Conservation (phyloP, 1,140 invertebrate species). For the Eriosoma lanigerum region DNA sequence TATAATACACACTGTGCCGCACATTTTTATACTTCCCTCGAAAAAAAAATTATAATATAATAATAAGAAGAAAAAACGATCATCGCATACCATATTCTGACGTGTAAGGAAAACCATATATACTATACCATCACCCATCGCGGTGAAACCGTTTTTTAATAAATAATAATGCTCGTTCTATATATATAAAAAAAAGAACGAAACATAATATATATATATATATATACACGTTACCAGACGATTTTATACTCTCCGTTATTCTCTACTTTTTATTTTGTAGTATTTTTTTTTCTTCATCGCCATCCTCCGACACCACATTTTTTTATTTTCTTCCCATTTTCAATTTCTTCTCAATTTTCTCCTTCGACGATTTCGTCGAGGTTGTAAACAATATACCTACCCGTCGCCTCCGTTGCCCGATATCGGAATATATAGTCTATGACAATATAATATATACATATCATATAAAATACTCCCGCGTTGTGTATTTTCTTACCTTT, state of each 20-base stretch:
- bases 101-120: background rate
- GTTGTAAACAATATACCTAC: conserved; percentile 40
- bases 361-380: conserved; percentile 35
- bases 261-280: background rate
- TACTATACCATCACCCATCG: background rate
- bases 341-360: conserved; percentile 51
- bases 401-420: background rate
- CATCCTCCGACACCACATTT: background rate
- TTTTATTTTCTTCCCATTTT: conserved; percentile 34
- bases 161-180: conserved; percentile 8
- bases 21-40: background rate
- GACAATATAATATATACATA: background rate
- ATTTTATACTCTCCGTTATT: conserved; percentile 3
- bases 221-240: conserved; percentile 13
- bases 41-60: background rate
- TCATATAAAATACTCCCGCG: background rate
- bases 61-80: background rate
- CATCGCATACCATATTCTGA: background rate
- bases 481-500: background rate
- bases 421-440: background rate
- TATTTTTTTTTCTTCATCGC: background rate
- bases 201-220: background rate
- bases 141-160: conserved; percentile 1
- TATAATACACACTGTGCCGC: background rate
- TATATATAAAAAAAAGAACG: too few species aligned